Base-by-base conservation (phyloP, 2,888 invertebrate species). In the Eilema depressum region DNA sequence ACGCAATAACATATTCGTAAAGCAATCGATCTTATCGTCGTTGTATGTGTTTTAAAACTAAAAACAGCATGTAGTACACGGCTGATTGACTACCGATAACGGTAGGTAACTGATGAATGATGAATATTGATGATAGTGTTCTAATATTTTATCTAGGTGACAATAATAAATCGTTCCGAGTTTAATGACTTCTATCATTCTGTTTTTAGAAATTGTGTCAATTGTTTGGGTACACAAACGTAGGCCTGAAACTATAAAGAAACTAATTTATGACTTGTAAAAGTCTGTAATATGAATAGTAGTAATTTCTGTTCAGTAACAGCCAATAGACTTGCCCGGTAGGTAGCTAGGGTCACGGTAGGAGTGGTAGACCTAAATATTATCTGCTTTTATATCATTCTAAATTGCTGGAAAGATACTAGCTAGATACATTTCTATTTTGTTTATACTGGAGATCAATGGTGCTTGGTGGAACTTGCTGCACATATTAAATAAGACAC, bases 11-110 rank as follows among this genome's bases (percentile, higher is more conserved):
- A 80, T 75, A 79, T 37, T 25, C 57, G 41, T 28, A 61, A 70
- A 75, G 69, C 68, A 81, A 81, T 79, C 72, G 70, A 56, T 37
- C 53, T 80, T 81, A 81, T 80, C 81, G 76, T 41, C 7, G 57
- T 23, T 37, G 47, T 20, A 57, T 26, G 4, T 56, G 20, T 23
- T 53, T 33, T n/a, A 33, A 37, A 30, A 57, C 56, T 67, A 70
- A 72, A 66, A 25, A 25, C 69, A 63, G 26, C 14, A 28, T 61
- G 30, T 60, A 28, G 11, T 63, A 63, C 59, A 76, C 76, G 66
- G 78, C 69, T 72, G 71, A 41, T 60, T 56, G 66, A 60, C 65
- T 28, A 70, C 64, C 62, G 72, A 66, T 61, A 56, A 56, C 33
- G n/a, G 61, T 30, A 20, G 37, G 37, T 65, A 66, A 56, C 33